Evolutionary conservation across 1,140 invertebrate species (phyloP).

Genomic region (Plutomurus gul): DNA sequence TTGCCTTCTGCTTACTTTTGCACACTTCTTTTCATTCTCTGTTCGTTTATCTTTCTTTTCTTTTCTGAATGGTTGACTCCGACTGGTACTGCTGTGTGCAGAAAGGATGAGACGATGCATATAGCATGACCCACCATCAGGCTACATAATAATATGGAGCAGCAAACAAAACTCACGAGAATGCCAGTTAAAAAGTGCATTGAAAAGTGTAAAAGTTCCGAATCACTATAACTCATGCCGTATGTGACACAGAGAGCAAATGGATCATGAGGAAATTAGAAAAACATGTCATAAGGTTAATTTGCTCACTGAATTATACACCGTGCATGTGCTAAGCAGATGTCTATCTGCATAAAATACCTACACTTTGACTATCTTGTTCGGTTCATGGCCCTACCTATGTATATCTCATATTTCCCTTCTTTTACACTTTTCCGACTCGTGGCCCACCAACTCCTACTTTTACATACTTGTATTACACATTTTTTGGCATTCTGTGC

Average conservation of each 20-base stretch:
- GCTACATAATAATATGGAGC: no score
- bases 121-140: neutral
- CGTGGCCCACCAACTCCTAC: neutral
- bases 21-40: conserved; percentile 28
- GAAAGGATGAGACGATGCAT: neutral
- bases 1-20: conserved; percentile 17
- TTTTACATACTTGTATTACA: neutral
- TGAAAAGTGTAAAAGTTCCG: conserved; percentile 11
- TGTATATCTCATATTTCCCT: neutral
- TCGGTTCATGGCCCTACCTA: neutral
- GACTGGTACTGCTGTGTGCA: neutral
- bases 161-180: no score
- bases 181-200: neutral
- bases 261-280: conserved; percentile 49
- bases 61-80: neutral
- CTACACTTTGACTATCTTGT: neutral
- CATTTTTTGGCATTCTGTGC: no score
- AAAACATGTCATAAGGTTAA: conserved; percentile 53
- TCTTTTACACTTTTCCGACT: neutral
- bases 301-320: conserved; percentile 44
- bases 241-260: conserved; percentile 38
- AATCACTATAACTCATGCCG: conserved; percentile 1
- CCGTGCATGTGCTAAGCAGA: conserved; percentile 18
- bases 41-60: neutral
- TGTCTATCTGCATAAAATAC: conserved; percentile 2